Percentiles rank a stretch among this genome's conserved stretches.
Conservation (phyloP, 1,140 invertebrate species). For the Tigriopus japonicus region DNA sequence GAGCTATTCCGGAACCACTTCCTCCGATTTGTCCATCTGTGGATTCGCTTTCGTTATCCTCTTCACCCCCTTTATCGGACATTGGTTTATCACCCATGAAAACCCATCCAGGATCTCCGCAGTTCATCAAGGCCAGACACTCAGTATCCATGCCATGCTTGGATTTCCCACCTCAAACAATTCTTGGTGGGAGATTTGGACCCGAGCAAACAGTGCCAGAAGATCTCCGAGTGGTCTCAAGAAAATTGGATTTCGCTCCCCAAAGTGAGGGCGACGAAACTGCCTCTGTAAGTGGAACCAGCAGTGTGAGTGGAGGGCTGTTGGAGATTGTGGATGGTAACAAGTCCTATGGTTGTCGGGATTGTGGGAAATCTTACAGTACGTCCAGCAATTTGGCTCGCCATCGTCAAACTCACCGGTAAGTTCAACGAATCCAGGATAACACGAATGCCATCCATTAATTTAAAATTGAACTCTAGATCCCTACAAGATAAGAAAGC, state of each 20-base stretch:
- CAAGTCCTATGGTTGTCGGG: background rate
- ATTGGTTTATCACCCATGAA: too few species aligned
- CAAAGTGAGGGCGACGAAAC: background rate
- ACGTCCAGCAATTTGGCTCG: conserved; percentile 74
- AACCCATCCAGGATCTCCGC: too few species aligned
- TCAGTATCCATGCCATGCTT: too few species aligned
- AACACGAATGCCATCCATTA: background rate
- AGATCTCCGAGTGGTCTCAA: background rate
- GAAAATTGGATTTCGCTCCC: background rate
- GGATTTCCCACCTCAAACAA: too few species aligned
- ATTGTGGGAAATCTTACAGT: conserved; percentile 44
- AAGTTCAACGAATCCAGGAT: background rate
- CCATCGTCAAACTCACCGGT: conserved; percentile 72
- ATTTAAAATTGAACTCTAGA: background rate
- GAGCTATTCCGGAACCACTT: too few species aligned
- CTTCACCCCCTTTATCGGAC: too few species aligned
- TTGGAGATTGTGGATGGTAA: background rate
- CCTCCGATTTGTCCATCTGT: too few species aligned
- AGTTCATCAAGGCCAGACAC: too few species aligned
- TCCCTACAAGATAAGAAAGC: conserved; percentile 9
- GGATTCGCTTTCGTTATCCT: too few species aligned
- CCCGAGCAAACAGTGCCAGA: background rate
- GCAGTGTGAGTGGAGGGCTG: background rate
- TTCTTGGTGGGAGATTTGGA: too few species aligned
- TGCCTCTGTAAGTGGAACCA: background rate